Evolutionary conservation across 2,797 vertebrate species (phyloP).

Genomic region (Coracias cyanogaster): DNA sequence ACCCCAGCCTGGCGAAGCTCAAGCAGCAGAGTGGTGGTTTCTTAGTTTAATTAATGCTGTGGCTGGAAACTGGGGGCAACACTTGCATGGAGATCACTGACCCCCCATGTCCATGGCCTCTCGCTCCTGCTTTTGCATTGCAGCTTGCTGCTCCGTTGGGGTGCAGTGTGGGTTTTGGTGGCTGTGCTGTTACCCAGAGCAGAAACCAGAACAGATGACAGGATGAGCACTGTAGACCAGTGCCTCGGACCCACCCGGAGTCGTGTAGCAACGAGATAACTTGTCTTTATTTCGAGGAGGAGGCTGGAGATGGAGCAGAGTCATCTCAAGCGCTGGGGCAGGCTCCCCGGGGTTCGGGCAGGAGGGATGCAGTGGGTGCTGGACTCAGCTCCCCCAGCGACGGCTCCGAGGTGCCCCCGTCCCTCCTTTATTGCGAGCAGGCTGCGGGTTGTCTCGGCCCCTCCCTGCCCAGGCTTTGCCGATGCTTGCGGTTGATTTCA

Average conservation of each 20-base stretch:
- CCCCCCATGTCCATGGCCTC: neutral
- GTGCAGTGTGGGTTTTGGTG: neutral
- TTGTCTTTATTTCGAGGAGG: neutral
- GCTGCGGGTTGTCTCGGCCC: neutral
- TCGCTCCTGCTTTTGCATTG: neutral
- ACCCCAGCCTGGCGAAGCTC: neutral
- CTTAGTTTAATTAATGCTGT: neutral
- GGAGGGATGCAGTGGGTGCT: neutral
- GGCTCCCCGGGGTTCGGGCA: neutral
- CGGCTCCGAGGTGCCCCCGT: accelerated
- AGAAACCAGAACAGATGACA: neutral
- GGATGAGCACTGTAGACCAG: too few relatives aligned
- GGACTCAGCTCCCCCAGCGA: neutral
- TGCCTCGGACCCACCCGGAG: neutral
- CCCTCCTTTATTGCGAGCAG: neutral
- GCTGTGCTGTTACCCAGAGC: neutral
- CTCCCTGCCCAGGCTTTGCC: neutral
- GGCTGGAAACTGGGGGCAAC: neutral
- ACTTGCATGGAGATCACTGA: too few relatives aligned
- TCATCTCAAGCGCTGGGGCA: neutral
- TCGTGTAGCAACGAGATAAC: neutral
- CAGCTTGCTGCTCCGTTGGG: neutral
- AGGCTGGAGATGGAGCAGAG: neutral
- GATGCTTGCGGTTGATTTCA: neutral
- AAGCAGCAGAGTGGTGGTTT: neutral